These are phyloP conservation scores for Himantopus leucocephalus DNA, from an alignment of 2,113 vertebrate genomes.

Conservation along the genomic window DNA sequence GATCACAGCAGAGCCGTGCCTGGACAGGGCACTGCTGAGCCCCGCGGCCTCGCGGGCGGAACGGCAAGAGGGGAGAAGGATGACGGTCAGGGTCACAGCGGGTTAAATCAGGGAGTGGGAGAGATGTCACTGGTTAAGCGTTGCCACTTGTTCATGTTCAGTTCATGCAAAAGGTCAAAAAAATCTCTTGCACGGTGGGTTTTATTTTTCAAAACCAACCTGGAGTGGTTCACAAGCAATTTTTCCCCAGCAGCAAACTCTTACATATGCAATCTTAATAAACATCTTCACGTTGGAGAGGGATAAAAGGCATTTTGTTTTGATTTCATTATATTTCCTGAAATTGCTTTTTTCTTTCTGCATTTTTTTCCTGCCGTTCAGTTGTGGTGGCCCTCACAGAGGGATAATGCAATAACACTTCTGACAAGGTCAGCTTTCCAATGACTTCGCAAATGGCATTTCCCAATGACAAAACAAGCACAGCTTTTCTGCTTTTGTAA, in stretches of 20 bases:
- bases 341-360: constrained; percentile 72
- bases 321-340: constrained; percentile 69
- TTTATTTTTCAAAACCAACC: not conserved
- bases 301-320: constrained; percentile 66
- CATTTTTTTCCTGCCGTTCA: not conserved
- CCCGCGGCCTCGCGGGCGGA: not conserved
- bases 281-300: constrained; percentile 39
- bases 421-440: constrained; percentile 59
- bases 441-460: constrained; percentile 58
- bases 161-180: constrained; percentile 26
- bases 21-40: not conserved
- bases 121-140: not conserved
- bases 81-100: not conserved
- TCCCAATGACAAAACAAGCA: constrained; percentile 43
- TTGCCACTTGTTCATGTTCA: not conserved
- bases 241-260: not conserved
- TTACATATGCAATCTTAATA: constrained; percentile 54
- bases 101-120: not conserved
- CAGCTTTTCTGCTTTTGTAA: constrained; percentile 21
- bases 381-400: not conserved
- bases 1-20: not conserved
- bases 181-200: not conserved
- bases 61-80: not conserved
- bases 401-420: constrained; percentile 46
- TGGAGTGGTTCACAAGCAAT: not conserved